These are phyloP conservation scores for Diploptera punctata DNA, from an alignment of 2,888 invertebrate species.

Conservation along the genomic window DNA sequence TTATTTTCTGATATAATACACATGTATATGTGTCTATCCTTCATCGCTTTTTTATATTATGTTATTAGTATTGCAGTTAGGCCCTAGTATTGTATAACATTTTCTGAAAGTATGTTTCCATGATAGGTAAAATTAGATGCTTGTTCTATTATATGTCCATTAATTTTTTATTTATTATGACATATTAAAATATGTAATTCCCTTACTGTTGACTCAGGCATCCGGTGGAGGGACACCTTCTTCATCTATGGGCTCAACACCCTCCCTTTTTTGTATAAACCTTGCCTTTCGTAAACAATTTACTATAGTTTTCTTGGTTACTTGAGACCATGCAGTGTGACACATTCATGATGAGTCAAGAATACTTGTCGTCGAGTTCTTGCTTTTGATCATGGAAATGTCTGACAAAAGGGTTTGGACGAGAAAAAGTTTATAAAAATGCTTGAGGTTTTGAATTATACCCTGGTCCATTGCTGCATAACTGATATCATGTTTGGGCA, in stretches of 20 bases:
- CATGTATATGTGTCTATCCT: too few relatives aligned
- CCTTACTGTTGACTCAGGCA: not conserved
- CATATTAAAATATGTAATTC: too few relatives aligned
- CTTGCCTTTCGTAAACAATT: conserved; percentile 5
- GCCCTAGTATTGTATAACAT: too few relatives aligned
- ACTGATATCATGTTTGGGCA: not conserved
- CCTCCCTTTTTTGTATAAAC: not conserved
- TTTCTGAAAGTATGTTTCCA: too few relatives aligned
- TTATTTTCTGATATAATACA: too few relatives aligned
- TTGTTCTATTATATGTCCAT: too few relatives aligned
- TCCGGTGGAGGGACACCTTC: not conserved
- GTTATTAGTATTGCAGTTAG: too few relatives aligned
- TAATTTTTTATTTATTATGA: too few relatives aligned
- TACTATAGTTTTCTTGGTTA: not conserved
- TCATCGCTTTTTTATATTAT: too few relatives aligned
- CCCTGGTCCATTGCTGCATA: not conserved
- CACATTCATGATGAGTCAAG: not conserved
- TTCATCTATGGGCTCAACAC: not conserved
- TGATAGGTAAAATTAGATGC: too few relatives aligned
- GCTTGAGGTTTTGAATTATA: not conserved
- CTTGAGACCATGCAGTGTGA: conserved; percentile 11
- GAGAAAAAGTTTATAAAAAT: not conserved
- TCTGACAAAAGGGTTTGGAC: not conserved
- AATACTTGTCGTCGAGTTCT: conserved; percentile 2
- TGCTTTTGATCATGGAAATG: not conserved